Evolutionary conservation across 30 jellyfish, hydroid and myxozoan genomes (phyloP).

Genomic region (Hydra vulgaris): DNA sequence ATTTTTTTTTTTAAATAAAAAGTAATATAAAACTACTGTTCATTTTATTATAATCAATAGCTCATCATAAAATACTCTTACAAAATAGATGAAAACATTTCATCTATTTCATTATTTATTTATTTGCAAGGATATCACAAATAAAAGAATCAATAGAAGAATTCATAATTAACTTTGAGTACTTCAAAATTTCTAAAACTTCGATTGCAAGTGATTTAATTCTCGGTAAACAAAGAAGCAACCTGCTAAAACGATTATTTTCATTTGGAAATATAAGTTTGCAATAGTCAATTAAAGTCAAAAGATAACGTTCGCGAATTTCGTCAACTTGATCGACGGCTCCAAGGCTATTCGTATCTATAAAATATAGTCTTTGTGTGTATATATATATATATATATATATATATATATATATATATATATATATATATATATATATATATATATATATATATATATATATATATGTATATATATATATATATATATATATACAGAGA

Average conservation of each 20-base stretch:
- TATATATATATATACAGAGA: no score
- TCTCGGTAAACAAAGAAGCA: constrained; percentile 78
- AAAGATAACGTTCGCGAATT: constrained; percentile 64
- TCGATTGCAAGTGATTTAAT: constrained; percentile 79
- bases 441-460: no score
- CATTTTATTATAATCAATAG: no score
- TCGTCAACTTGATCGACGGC: constrained; percentile 70
- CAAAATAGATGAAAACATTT: no score
- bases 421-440: background rate
- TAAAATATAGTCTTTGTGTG: background rate
- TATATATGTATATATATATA: no score
- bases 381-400: background rate
- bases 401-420: background rate
- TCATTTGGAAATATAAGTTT: constrained; percentile 54
- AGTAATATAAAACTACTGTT: no score
- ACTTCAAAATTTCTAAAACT: constrained; percentile 66
- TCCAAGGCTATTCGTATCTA: constrained; percentile 63
- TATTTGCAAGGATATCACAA: constrained; percentile 38
- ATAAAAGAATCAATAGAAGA: constrained; percentile 61
- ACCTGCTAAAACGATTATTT: constrained; percentile 52
- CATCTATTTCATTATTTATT: no score
- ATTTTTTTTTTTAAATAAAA: no score
- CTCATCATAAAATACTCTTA: no score
- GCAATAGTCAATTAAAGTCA: constrained; percentile 66
- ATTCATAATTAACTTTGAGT: constrained; percentile 47